phyloP scores from a whole-genome alignment of 2,888 invertebrate genomes.

The Eupeodes luniger region DNA sequence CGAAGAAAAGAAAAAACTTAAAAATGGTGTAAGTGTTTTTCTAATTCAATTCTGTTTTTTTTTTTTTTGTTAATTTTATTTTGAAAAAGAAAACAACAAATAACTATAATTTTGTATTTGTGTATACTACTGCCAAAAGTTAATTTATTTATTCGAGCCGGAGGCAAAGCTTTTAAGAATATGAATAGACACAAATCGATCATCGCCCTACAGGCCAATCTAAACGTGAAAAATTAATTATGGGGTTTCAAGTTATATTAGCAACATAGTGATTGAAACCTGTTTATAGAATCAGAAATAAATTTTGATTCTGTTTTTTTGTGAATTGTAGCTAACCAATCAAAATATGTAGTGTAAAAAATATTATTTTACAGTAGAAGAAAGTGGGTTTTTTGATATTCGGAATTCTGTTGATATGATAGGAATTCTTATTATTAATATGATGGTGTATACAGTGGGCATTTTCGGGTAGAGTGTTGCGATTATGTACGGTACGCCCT shows the following conservation, averaged over 20 bases:
- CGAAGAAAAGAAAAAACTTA: background rate
- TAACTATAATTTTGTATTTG: conserved; percentile 8
- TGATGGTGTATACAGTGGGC: background rate
- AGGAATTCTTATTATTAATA: background rate
- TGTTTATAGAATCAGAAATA: conserved; percentile 16
- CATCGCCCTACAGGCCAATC: conserved; percentile 34
- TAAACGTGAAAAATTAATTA: conserved; percentile 29
- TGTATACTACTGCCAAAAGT: conserved; percentile 8
- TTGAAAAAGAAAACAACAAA: background rate
- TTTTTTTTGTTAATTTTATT: background rate
- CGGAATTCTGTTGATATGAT: background rate
- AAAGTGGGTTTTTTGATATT: background rate
- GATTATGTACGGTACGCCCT: too few species aligned
- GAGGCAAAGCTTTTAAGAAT: conserved; percentile 41
- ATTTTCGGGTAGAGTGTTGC: too few species aligned
- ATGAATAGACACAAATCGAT: conserved; percentile 56
- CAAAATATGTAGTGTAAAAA: background rate
- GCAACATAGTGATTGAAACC: conserved; percentile 27
- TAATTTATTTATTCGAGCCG: conserved; percentile 7
- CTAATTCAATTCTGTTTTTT: background rate
- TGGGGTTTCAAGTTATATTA: conserved; percentile 19
- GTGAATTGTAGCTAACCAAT: background rate
- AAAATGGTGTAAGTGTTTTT: conserved; percentile 2
- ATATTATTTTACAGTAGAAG: background rate
- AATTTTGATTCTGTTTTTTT: background rate